Percentiles rank a stretch among this genome's conserved stretches.
phyloP scores from a whole-genome alignment of 2,113 vertebrate genomes.

The Pristiophorus japonicus region DNA sequence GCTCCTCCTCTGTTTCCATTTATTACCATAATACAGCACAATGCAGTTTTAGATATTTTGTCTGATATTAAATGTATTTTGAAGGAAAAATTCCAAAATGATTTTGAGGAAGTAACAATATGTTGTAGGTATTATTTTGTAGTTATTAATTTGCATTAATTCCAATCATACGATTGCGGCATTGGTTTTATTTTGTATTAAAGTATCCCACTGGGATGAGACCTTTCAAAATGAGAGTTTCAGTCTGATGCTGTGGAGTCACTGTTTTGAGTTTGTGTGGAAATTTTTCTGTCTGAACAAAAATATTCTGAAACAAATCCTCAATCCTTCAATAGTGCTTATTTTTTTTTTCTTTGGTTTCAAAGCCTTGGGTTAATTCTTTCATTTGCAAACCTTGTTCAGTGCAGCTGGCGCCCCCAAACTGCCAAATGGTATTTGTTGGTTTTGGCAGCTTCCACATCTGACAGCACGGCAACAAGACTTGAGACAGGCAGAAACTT shows the following conservation, averaged over 20 bases:
- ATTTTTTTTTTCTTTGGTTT: not conserved
- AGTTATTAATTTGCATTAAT: not conserved
- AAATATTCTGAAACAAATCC: slow-evolving; percentile 16
- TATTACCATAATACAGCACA: too few species aligned
- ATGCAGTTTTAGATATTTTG: not conserved
- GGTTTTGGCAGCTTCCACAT: slow-evolving; percentile 9
- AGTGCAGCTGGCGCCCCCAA: not conserved
- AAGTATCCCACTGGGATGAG: not conserved
- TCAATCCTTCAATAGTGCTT: not conserved
- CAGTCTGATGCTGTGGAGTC: not conserved
- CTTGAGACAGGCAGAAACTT: not conserved
- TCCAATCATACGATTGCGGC: not conserved
- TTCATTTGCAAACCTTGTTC: slow-evolving; percentile 24
- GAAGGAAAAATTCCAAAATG: not conserved
- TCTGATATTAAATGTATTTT: not conserved
- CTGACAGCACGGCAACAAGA: not conserved
- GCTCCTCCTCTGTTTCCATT: not conserved
- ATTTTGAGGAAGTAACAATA: not conserved
- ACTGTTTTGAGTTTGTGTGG: not conserved
- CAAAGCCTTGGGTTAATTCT: slow-evolving; percentile 16
- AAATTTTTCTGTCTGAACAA: slow-evolving; percentile 5
- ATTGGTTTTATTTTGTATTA: not conserved
- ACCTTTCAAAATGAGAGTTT: not conserved
- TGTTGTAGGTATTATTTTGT: too few species aligned
- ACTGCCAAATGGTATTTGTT: slow-evolving; percentile 39